Base-by-base conservation (phyloP, 2,888 invertebrate species). In the Drosophila meridiana region DNA sequence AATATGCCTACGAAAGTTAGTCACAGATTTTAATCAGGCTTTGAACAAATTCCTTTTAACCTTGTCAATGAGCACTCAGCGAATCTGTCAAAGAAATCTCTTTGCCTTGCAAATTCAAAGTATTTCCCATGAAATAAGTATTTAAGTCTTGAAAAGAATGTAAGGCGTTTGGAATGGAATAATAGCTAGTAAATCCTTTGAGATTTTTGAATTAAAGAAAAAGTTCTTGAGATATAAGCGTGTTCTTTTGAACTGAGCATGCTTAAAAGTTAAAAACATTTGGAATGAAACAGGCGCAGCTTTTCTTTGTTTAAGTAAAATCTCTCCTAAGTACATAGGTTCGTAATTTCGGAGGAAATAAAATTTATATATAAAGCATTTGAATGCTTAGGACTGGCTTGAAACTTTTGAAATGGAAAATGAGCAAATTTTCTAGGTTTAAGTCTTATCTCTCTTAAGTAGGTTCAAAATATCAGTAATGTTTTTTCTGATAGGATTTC, bases 341-440 rank as follows among this genome's bases (percentile, higher is more conserved):
- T 42, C 8, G 2, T 3, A 42, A 20, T 42, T n/a, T 20, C 42
- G n/a, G 14, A 7, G 1, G 0, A n/a, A 0, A 1, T 14, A 40
- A 4, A 7, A 42, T 5, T n/a, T n/a, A 0, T 42, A 9, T 9
- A 9, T 8, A 9, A 26, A 43, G 38, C 14, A 38, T 20, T 20
- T 20, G 0, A 0, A 0, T 38, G n/a, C 20, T 20, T 2, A 26
- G 11, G 4, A 3, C 11, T 4, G 6, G 1, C 14, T 0, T 40
- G 40, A 40, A 26, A 45, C 11, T 9, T 11, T 45, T 45, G 26
- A 26, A 26, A 45, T 26, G 26, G 26, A 45, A 45, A 20, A 20
- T 20, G 0, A 20, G 20, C 20, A 20, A 20, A 20, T 20, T 20
- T 20, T 20, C 20, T 20, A 20, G 1, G 20, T 20, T 20, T 20